A percentile compares a stretch with the other conserved stretches of the same genome.
Conservation (phyloP, 2,113 vertebrate genomes). For the Mastomys natalensis region DNA sequence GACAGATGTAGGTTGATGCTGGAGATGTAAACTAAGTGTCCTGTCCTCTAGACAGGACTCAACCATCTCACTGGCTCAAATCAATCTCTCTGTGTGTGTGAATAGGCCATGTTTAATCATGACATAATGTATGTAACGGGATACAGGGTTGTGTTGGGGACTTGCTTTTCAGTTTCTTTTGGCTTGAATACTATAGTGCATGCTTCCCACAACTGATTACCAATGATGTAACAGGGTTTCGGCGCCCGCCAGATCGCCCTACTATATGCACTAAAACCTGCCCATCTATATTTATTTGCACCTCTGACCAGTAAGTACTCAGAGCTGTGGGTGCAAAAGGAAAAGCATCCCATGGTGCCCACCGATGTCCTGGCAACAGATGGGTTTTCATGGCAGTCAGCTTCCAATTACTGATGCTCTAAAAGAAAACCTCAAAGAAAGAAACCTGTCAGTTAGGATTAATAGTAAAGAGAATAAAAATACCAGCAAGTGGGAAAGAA, state of each 20-base stretch:
- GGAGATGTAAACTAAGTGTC: rapidly evolving
- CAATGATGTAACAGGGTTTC: neutral
- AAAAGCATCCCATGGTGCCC: neutral
- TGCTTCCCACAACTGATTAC: neutral
- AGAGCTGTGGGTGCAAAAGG: neutral
- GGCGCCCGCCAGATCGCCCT: neutral
- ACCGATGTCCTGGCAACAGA: neutral
- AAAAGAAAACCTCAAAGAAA: neutral
- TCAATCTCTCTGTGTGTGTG: too few relatives aligned
- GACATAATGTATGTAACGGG: rapidly evolving
- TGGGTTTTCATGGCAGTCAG: too few relatives aligned
- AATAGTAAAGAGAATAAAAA: neutral
- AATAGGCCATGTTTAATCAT: neutral
- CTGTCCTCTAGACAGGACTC: neutral
- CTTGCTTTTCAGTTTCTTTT: neutral
- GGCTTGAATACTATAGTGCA: neutral
- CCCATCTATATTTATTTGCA: too few relatives aligned
- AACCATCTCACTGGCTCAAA: neutral
- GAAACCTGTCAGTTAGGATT: neutral
- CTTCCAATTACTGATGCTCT: too few relatives aligned
- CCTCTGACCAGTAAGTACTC: rapidly evolving
- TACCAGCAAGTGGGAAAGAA: neutral
- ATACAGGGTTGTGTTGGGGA: neutral
- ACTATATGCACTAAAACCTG: rapidly evolving
- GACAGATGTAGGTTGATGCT: neutral